Evolutionary conservation across 2,797 vertebrate species (phyloP).

Genomic region (Pantherophis vulpinus): DNA sequence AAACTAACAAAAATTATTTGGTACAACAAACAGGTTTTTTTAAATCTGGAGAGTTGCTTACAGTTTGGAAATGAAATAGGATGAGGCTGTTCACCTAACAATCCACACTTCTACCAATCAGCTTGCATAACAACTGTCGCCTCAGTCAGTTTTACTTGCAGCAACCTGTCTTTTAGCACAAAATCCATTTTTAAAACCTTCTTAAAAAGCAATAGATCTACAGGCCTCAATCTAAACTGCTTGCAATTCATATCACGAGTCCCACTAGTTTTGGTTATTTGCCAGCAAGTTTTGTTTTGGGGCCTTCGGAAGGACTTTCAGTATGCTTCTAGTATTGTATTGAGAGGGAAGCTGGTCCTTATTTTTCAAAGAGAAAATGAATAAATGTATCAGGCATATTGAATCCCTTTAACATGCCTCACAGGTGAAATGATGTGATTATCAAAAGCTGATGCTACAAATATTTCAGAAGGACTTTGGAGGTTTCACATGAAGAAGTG

Average conservation of each 20-base stretch:
- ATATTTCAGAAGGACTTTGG: not conserved
- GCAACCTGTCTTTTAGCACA: not conserved
- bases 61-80: not conserved
- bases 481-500: not conserved
- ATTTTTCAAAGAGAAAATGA: not conserved
- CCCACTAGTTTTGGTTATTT: not conserved
- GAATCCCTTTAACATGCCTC: not conserved
- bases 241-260: not conserved
- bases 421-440: not conserved
- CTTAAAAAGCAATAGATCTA: not conserved
- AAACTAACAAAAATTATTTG: constrained; percentile 35
- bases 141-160: not conserved
- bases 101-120: not conserved
- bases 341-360: no score
- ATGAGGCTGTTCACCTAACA: not conserved
- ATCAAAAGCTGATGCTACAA: not conserved
- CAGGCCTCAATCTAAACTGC: not conserved
- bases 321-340: not conserved
- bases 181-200: not conserved
- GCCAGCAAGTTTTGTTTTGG: not conserved
- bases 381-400: not conserved
- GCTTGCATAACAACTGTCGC: not conserved
- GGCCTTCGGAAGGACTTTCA: not conserved
- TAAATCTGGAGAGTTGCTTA: constrained; percentile 3
- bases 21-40: not conserved